phyloP scores from a whole-genome alignment of 2,888 invertebrate genomes.

The Nineta flava region DNA sequence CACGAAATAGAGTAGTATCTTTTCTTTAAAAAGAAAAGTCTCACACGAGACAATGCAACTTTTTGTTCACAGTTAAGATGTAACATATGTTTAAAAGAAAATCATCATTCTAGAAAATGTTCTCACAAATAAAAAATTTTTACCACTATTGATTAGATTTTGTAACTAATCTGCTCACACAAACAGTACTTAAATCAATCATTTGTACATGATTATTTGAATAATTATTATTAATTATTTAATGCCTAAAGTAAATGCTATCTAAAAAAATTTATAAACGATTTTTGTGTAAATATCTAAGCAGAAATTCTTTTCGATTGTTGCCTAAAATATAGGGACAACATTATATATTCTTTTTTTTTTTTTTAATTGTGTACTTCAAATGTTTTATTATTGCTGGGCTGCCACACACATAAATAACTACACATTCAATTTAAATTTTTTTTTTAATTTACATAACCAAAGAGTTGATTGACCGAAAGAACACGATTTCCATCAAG shows the following conservation, averaged over 20 bases:
- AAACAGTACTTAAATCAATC: neutral
- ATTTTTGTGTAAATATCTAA: constrained; percentile 1
- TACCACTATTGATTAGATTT: neutral
- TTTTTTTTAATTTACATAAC: too few relatives aligned
- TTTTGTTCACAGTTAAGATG: too few relatives aligned
- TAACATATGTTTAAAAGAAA: too few relatives aligned
- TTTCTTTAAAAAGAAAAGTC: too few relatives aligned
- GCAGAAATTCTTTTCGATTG: neutral
- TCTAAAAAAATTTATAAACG: neutral
- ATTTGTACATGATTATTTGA: constrained; percentile 3
- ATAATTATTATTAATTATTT: neutral
- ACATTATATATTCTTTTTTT: neutral
- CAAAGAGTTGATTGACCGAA: too few relatives aligned
- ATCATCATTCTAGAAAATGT: too few relatives aligned
- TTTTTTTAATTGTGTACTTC: neutral
- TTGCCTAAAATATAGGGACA: neutral
- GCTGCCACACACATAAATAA: neutral
- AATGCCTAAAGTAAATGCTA: constrained; percentile 3
- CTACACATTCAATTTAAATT: too few relatives aligned
- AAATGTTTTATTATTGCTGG: neutral
- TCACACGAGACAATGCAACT: too few relatives aligned
- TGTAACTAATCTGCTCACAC: constrained; percentile 3
- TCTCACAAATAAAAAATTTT: too few relatives aligned
- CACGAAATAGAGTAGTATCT: too few relatives aligned
- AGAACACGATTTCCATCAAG: too few relatives aligned